phyloP scores from a whole-genome alignment of 1,140 invertebrate species.

The Hetaerina americana region DNA sequence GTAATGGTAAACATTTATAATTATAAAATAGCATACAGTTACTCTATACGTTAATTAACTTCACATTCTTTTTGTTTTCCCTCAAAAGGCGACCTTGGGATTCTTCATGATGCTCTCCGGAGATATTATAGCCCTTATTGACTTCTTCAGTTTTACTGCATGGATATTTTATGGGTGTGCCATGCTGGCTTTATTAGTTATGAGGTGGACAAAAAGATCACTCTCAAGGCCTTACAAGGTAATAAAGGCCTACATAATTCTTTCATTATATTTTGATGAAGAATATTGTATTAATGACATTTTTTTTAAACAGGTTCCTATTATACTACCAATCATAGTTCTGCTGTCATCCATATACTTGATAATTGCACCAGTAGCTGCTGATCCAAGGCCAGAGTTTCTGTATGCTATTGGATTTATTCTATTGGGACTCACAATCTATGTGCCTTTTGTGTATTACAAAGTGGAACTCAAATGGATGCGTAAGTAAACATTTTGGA shows the following conservation, averaged over 20 bases:
- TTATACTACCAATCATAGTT: background rate
- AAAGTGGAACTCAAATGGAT: background rate
- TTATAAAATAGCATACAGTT: no score
- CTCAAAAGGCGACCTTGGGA: slow-evolving; percentile 27
- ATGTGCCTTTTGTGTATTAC: slow-evolving; percentile 6
- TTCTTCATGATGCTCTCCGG: slow-evolving; percentile 31
- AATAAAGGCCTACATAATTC: slow-evolving; percentile 2
- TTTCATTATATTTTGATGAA: no score
- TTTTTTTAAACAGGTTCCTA: background rate
- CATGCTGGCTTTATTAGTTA: slow-evolving; percentile 31
- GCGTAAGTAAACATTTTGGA: background rate
- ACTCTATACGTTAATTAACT: no score
- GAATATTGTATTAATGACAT: background rate
- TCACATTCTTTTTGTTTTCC: no score
- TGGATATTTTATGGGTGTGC: slow-evolving; percentile 39
- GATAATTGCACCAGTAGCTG: background rate
- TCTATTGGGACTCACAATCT: background rate
- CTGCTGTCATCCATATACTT: background rate
- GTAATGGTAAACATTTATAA: no score
- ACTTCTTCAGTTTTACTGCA: slow-evolving; percentile 39
- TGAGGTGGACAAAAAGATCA: slow-evolving; percentile 30
- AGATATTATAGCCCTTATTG: slow-evolving; percentile 34
- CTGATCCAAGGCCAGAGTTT: slow-evolving; percentile 1
- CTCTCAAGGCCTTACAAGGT: slow-evolving; percentile 34
- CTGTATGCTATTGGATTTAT: slow-evolving; percentile 1